Evolutionary conservation across 2,888 invertebrate genomes (phyloP).

Genomic region (Dendrolimus houi): DNA sequence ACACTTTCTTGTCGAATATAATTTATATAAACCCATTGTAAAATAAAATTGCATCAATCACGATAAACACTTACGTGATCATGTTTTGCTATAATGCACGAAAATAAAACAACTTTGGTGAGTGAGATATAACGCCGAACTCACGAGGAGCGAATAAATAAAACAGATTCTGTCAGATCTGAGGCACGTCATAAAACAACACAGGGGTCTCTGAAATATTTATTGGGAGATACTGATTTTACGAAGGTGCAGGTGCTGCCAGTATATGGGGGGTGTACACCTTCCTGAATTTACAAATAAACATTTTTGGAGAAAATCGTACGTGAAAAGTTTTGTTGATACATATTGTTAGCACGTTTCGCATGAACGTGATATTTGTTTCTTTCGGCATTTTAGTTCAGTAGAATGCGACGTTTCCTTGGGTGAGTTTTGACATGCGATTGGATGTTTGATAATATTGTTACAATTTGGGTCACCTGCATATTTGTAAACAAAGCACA

Average conservation of each 20-base stretch:
- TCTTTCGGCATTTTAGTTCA: too few relatives aligned
- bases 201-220: neutral
- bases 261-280: neutral
- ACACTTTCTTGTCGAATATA: too few relatives aligned
- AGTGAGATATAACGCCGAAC: neutral
- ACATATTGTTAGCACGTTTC: too few relatives aligned
- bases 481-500: too few relatives aligned
- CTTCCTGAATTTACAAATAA: too few relatives aligned
- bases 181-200: neutral
- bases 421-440: too few relatives aligned
- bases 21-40: neutral
- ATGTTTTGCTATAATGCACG: neutral
- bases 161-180: neutral
- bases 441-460: too few relatives aligned
- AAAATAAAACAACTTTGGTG: neutral
- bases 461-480: too few relatives aligned
- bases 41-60: neutral
- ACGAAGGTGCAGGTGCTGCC: neutral
- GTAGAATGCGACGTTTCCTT: too few relatives aligned
- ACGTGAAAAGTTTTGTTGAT: too few relatives aligned
- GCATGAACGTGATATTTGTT: too few relatives aligned
- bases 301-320: too few relatives aligned
- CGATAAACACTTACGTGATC: neutral
- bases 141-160: neutral
- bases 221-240: neutral